These are phyloP conservation scores for Leuciscus waleckii DNA, from an alignment of 2,797 vertebrate species.

Conservation along the genomic window DNA sequence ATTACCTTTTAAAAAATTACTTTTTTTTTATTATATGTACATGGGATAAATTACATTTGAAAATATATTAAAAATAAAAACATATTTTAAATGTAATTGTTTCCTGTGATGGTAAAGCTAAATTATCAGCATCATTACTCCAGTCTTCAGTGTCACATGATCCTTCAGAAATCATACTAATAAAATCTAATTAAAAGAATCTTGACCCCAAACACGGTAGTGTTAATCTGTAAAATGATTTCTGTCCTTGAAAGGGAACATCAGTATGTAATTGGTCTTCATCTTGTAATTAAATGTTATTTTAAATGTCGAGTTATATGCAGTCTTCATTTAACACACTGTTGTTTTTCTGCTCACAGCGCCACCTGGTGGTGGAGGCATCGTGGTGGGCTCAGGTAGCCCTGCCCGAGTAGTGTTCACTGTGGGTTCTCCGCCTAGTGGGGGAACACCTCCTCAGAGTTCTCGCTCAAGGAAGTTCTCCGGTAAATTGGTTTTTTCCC, in stretches of 20 bases:
- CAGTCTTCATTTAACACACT: not conserved
- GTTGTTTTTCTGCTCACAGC: constrained; percentile 69
- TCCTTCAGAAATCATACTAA: not conserved
- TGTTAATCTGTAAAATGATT: not conserved
- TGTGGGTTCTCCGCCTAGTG: constrained; percentile 93
- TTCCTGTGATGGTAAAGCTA: not conserved
- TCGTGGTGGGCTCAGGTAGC: constrained; percentile 81
- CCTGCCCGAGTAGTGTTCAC: constrained; percentile 93
- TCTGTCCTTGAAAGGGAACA: not conserved
- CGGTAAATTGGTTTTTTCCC: constrained; percentile 74
- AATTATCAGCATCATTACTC: not conserved
- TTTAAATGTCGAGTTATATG: not conserved
- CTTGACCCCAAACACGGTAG: not conserved
- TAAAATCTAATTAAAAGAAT: not conserved
- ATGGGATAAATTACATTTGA: not conserved
- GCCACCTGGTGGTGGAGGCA: constrained; percentile 81
- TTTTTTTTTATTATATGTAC: not conserved
- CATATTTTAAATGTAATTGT: not conserved
- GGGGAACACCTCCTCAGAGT: constrained; percentile 87
- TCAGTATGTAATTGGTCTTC: not conserved
- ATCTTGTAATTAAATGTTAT: not conserved
- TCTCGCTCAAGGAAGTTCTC: constrained; percentile 89
- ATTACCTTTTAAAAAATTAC: not conserved
- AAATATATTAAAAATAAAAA: not conserved
- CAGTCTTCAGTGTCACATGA: not conserved